These are phyloP conservation scores for Erebia palarica DNA, from an alignment of 2,888 invertebrate genomes.

Conservation along the genomic window DNA sequence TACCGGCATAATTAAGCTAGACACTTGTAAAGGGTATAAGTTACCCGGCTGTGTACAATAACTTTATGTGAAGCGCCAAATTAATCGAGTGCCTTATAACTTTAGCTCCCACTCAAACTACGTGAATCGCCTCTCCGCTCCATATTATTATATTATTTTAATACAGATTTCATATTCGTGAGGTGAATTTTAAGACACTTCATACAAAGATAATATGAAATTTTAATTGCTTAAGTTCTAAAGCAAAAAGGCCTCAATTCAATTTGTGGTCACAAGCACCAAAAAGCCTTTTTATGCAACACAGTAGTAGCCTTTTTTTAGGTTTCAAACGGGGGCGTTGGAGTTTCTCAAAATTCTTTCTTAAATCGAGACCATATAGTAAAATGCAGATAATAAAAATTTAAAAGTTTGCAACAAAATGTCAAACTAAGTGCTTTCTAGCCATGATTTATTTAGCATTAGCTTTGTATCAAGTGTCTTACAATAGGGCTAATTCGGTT, in stretches of 20 bases:
- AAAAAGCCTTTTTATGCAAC: not conserved
- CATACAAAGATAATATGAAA: not conserved
- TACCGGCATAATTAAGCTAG: not conserved
- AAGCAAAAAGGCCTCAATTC: not conserved
- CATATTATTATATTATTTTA: conserved; percentile 54
- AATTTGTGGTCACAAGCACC: not conserved
- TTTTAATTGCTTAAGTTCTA: not conserved
- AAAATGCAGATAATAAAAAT: too few relatives aligned
- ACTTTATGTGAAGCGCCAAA: conserved; percentile 63
- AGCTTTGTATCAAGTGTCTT: too few relatives aligned
- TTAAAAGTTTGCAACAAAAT: too few relatives aligned
- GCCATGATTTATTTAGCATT: too few relatives aligned
- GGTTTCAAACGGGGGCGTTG: too few relatives aligned
- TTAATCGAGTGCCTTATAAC: conserved; percentile 57
- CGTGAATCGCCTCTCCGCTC: conserved; percentile 52
- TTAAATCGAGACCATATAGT: too few relatives aligned
- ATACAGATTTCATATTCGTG: conserved; percentile 43
- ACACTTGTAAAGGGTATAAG: conserved; percentile 16
- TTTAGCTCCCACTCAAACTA: conserved; percentile 56
- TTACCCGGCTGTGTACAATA: conserved; percentile 47
- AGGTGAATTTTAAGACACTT: conserved; percentile 14
- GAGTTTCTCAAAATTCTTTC: too few relatives aligned
- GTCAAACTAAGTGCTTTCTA: too few relatives aligned
- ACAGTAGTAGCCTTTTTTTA: too few relatives aligned
- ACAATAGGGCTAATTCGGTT: too few relatives aligned